phyloP scores from a whole-genome alignment of 1,140 invertebrate genomes.

The Eciton burchellii region DNA sequence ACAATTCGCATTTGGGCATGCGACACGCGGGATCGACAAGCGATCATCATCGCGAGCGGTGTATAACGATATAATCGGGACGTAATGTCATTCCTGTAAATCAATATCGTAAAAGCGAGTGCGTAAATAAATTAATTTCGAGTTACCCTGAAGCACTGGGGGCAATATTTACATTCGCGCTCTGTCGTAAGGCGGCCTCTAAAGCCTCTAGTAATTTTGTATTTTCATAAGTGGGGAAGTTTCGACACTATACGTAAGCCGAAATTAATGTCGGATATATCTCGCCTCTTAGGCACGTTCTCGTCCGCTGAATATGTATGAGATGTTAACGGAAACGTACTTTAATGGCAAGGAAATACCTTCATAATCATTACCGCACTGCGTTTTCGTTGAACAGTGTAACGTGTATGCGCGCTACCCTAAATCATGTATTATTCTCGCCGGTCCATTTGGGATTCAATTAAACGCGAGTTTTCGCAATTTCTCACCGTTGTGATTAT shows the following conservation, averaged over 20 bases:
- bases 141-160: neutral
- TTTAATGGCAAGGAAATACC: conserved; percentile 55
- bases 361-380: conserved; percentile 51
- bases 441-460: neutral
- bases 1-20: conserved; percentile 7
- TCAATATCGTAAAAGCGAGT: neutral
- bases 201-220: neutral
- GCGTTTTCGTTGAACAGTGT: conserved; percentile 31
- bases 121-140: conserved; percentile 10
- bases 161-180: neutral
- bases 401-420: neutral
- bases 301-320: conserved; percentile 67
- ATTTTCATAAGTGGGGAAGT: conserved; percentile 35
- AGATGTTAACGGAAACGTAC: conserved; percentile 44
- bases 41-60: conserved; percentile 39
- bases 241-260: conserved; percentile 6
- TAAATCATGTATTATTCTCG: conserved; percentile 2
- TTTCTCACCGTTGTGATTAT: neutral
- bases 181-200: neutral
- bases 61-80: conserved; percentile 25
- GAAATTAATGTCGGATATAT: conserved; percentile 62
- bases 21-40: conserved; percentile 17
- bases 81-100: conserved; percentile 8
- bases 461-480: neutral
- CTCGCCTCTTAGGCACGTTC: conserved; percentile 56